Evolutionary conservation across 2,113 vertebrate genomes (phyloP).

Genomic region (Platysteira castanea): DNA sequence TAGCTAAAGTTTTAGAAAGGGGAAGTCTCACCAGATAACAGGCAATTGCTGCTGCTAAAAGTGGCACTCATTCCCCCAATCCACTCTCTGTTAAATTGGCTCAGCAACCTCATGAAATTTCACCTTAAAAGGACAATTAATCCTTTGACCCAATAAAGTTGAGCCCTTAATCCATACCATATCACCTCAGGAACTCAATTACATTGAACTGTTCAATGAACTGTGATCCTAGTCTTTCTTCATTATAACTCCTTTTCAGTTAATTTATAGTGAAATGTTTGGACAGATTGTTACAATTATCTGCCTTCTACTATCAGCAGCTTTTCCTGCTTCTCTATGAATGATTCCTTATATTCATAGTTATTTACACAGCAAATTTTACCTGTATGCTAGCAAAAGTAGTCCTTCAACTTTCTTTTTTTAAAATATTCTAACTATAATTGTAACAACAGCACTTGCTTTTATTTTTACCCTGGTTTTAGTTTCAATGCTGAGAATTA

Average conservation of each 20-base stretch:
- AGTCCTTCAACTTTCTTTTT: neutral
- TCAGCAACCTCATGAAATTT: neutral
- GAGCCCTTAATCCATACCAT: neutral
- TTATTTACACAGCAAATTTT: neutral
- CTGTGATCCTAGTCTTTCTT: neutral
- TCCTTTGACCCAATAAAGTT: neutral
- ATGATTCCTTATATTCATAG: neutral
- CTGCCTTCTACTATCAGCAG: neutral
- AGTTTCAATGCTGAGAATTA: neutral
- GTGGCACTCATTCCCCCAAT: neutral
- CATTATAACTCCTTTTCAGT: neutral
- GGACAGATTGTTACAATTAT: conserved; percentile 33
- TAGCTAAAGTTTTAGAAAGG: neutral
- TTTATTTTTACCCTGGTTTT: neutral
- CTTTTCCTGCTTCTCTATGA: neutral
- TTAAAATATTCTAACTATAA: neutral
- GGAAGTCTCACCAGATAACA: neutral
- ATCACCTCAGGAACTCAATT: neutral
- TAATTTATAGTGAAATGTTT: conserved; percentile 35
- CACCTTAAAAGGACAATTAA: conserved; percentile 7
- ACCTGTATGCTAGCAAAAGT: neutral
- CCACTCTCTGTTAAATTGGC: neutral
- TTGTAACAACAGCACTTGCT: neutral
- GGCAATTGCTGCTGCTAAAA: neutral
- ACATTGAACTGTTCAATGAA: neutral